phyloP scores from a whole-genome alignment of 2,113 vertebrate species.

The Myotis davidii region DNA sequence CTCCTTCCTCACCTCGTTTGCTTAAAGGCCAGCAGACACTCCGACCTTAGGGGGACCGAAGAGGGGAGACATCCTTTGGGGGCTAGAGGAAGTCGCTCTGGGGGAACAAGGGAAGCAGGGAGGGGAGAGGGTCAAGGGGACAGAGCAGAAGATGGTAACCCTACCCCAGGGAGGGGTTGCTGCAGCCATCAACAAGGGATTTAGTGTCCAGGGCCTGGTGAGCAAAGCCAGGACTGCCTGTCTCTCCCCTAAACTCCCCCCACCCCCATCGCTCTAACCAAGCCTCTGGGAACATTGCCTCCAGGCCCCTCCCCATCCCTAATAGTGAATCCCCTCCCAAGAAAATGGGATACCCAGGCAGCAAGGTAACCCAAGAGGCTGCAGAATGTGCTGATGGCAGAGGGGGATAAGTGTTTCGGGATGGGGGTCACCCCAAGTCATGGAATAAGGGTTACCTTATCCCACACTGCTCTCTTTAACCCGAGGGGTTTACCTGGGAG shows the following conservation, averaged over 20 bases:
- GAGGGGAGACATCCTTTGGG: slow-evolving; percentile 36
- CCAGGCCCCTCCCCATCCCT: slow-evolving; percentile 37
- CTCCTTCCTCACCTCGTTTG: neutral
- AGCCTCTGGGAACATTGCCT: slow-evolving; percentile 50
- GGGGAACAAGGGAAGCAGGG: slow-evolving; percentile 54
- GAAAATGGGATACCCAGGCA: slow-evolving; percentile 71
- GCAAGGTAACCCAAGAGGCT: slow-evolving; percentile 74
- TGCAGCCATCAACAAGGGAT: slow-evolving; percentile 78
- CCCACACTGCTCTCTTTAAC: neutral
- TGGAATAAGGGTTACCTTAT: neutral
- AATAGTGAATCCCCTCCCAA: slow-evolving; percentile 58
- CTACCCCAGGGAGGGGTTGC: slow-evolving; percentile 76
- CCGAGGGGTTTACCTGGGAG: neutral
- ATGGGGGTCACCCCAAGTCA: slow-evolving; percentile 54
- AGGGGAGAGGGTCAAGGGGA: slow-evolving; percentile 70
- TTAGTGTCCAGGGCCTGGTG: slow-evolving; percentile 74
- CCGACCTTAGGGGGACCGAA: neutral
- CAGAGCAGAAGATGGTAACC: slow-evolving; percentile 74
- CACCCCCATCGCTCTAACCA: neutral
- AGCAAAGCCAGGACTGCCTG: slow-evolving; percentile 70
- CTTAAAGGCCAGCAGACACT: neutral
- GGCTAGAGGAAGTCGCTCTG: slow-evolving; percentile 54
- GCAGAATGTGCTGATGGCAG: slow-evolving; percentile 78
- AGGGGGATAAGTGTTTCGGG: slow-evolving; percentile 33
- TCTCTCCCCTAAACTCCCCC: slow-evolving; percentile 52